A percentile compares a stretch with the other conserved stretches of the same genome.
phyloP scores from a whole-genome alignment of 2,113 vertebrate genomes.

The Poecile atricapillus region DNA sequence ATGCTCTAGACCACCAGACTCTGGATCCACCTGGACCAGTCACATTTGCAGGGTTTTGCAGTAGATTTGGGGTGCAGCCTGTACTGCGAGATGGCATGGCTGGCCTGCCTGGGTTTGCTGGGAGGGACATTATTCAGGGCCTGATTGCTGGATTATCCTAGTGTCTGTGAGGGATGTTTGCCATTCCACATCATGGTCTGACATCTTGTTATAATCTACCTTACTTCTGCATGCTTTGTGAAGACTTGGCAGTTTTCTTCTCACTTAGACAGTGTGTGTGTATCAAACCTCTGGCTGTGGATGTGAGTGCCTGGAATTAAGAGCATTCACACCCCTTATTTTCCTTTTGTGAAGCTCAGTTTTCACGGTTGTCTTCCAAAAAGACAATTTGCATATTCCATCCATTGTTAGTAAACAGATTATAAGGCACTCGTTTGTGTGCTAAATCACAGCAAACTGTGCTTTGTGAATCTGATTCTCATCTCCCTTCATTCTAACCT shows the following conservation, averaged over 20 bases:
- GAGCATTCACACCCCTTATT: not conserved
- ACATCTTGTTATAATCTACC: constrained; percentile 47
- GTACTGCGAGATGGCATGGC: not conserved
- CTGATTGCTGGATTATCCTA: constrained; percentile 25
- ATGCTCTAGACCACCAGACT: not conserved
- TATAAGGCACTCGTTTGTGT: constrained; percentile 29
- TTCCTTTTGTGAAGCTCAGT: constrained; percentile 6
- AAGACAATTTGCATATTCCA: constrained; percentile 52
- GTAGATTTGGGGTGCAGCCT: not conserved
- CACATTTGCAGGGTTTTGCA: not conserved
- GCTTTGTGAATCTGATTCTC: constrained; percentile 17
- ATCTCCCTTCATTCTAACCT: constrained; percentile 40
- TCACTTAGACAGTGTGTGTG: not conserved
- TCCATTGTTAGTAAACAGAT: constrained; percentile 57
- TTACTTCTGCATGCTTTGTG: not conserved
- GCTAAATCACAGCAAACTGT: constrained; percentile 43
- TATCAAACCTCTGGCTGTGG: not conserved
- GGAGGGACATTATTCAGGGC: not conserved
- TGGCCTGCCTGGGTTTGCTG: not conserved
- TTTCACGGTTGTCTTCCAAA: constrained; percentile 51
- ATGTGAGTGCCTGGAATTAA: constrained; percentile 27
- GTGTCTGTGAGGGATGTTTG: not conserved
- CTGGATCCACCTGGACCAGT: not conserved
- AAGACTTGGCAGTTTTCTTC: constrained; percentile 14
- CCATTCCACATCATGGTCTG: not conserved